phyloP scores from a whole-genome alignment of 2,113 vertebrate species.

The Caracal caracal region DNA sequence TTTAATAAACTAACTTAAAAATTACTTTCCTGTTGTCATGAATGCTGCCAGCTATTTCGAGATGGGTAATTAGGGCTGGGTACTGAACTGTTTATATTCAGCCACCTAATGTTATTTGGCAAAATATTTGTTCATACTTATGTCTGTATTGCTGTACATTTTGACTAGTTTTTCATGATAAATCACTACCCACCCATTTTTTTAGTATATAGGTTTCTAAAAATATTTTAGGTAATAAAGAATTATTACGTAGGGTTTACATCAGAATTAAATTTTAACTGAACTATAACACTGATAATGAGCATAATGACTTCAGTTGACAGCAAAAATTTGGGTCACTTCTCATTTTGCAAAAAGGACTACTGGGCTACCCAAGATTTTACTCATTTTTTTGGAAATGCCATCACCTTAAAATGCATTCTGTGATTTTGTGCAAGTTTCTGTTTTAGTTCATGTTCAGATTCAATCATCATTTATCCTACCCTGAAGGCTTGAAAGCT shows the following conservation, averaged over 20 bases:
- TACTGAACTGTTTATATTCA: not conserved
- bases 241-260: not conserved
- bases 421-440: slow-evolving; percentile 60
- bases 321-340: slow-evolving; percentile 51
- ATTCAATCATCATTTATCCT: slow-evolving; percentile 81
- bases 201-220: not conserved
- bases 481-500: slow-evolving; percentile 77
- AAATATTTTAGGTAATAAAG: not conserved
- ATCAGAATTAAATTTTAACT: slow-evolving; percentile 12
- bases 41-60: not conserved
- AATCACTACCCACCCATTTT: not conserved
- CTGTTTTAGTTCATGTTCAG: slow-evolving; percentile 67
- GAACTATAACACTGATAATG: not conserved
- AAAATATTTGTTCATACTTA: not conserved
- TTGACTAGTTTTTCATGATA: slow-evolving; percentile 1
- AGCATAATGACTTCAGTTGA: not conserved
- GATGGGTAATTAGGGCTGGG: not conserved
- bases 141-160: not conserved
- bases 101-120: not conserved
- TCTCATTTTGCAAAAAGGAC: slow-evolving; percentile 64
- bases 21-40: not conserved
- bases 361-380: slow-evolving; percentile 44
- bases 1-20: not conserved
- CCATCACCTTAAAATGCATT: slow-evolving; percentile 48
- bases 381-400: slow-evolving; percentile 38